Evolutionary conservation across 2,888 invertebrate genomes (phyloP).

Genomic region (Campaea margaritaria): DNA sequence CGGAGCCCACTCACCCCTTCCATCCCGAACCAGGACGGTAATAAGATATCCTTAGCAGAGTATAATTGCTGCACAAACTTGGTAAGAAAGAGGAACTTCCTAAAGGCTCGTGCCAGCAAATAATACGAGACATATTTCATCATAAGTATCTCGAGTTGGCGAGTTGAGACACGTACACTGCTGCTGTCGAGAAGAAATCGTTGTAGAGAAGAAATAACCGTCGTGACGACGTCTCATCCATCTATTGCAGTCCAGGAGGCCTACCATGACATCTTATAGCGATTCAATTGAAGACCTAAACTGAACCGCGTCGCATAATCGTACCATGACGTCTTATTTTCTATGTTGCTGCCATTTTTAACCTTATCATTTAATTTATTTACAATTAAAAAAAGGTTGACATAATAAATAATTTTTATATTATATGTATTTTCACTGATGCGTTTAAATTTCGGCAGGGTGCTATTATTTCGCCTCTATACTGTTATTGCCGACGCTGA

Average conservation of each 20-base stretch:
- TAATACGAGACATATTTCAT: slow-evolving; percentile 34
- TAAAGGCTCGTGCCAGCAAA: slow-evolving; percentile 24
- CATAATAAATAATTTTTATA: too few species aligned
- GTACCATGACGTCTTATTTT: too few species aligned
- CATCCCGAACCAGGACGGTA: neutral
- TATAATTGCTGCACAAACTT: slow-evolving; percentile 29
- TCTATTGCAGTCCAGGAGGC: too few species aligned
- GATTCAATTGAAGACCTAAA: too few species aligned
- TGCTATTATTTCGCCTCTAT: neutral
- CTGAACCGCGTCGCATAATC: too few species aligned
- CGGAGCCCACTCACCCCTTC: slow-evolving; percentile 1
- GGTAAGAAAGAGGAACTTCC: slow-evolving; percentile 29
- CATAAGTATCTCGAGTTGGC: slow-evolving; percentile 31
- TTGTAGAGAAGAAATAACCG: neutral
- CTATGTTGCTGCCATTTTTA: too few species aligned
- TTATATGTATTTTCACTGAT: neutral
- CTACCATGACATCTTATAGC: too few species aligned
- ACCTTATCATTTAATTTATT: too few species aligned
- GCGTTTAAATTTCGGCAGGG: neutral
- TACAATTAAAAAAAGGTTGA: too few species aligned
- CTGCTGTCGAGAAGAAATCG: neutral
- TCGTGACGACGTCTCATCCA: too few species aligned
- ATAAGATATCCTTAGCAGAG: slow-evolving; percentile 20
- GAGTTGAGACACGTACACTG: slow-evolving; percentile 20
- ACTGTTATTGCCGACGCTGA: neutral